These are phyloP conservation scores for Smittia aterrima DNA, from an alignment of 2,888 invertebrate species.

Conservation along the genomic window DNA sequence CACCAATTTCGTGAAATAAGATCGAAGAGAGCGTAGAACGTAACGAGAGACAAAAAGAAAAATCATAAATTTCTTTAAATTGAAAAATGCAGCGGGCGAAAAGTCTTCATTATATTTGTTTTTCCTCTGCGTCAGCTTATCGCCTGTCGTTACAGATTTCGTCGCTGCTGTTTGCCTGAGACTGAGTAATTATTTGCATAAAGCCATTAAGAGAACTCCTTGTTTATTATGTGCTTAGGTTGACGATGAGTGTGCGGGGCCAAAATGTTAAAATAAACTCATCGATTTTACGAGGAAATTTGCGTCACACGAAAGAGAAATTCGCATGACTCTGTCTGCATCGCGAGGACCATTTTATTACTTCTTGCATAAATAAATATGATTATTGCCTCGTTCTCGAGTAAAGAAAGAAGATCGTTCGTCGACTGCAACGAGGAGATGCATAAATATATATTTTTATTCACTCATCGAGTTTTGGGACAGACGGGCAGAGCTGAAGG, in stretches of 20 bases:
- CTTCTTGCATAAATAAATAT: constrained; percentile 39
- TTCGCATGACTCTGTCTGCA: background rate
- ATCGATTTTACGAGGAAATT: constrained; percentile 26
- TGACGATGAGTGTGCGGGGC: too few species aligned
- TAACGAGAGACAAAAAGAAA: constrained; percentile 17
- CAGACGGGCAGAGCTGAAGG: background rate
- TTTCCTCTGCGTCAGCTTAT: too few species aligned
- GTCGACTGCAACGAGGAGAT: background rate
- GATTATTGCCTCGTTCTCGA: constrained; percentile 36
- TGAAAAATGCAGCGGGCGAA: background rate
- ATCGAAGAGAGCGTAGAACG: background rate
- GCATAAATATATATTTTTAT: constrained; percentile 13
- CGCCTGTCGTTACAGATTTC: too few species aligned
- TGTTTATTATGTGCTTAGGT: background rate
- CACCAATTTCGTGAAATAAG: constrained; percentile 19
- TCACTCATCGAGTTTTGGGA: constrained; percentile 26
- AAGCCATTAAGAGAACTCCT: background rate
- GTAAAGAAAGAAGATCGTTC: background rate
- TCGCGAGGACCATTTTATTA: constrained; percentile 12
- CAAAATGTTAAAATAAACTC: constrained; percentile 16
- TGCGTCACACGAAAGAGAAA: constrained; percentile 27
- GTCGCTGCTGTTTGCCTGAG: too few species aligned
- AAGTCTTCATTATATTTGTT: background rate
- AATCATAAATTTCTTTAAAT: constrained; percentile 36
- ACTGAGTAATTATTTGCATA: background rate